Conservation (phyloP, 1,140 invertebrate species). For the Phocides pigmalion region DNA sequence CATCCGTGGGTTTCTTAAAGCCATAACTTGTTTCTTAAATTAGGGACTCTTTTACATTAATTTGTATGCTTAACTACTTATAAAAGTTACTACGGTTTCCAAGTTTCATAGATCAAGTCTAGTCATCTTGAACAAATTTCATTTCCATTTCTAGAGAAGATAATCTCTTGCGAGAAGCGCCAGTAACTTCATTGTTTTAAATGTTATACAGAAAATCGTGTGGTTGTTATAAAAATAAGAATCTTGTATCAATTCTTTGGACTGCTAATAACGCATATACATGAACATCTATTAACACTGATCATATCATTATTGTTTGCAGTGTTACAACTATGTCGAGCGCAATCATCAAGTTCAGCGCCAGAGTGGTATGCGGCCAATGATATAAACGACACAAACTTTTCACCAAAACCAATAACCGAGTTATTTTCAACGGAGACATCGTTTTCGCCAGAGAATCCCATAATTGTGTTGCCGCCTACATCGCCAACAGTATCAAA, state of each 20-base stretch:
- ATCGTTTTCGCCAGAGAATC: conserved; percentile 55
- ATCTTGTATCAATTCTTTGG: too few species aligned
- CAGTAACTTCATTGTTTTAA: too few species aligned
- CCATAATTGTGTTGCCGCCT: conserved; percentile 50
- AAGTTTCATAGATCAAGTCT: too few species aligned
- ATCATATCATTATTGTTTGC: conserved; percentile 49
- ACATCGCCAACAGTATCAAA: conserved; percentile 33
- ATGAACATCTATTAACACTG: too few species aligned
- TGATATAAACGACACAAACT: conserved; percentile 65
- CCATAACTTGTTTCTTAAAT: conserved; percentile 11
- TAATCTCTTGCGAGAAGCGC: too few species aligned
- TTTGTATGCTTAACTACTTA: not conserved
- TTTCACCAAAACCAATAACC: conserved; percentile 70
- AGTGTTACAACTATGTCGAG: conserved; percentile 77
- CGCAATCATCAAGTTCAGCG: conserved; percentile 59
- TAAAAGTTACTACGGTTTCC: too few species aligned
- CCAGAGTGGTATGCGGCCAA: conserved; percentile 74
- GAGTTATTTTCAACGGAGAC: conserved; percentile 69
- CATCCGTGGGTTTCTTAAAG: not conserved
- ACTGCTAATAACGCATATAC: too few species aligned
- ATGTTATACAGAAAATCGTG: too few species aligned
- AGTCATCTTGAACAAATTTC: too few species aligned
- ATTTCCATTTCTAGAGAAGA: too few species aligned
- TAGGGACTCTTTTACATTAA: not conserved
- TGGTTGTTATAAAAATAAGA: too few species aligned